Evolutionary conservation across 2,888 invertebrate species (phyloP), one percentile per base, ranked within the genome.

Genomic region (Drosophila fulvimacula): DNA sequence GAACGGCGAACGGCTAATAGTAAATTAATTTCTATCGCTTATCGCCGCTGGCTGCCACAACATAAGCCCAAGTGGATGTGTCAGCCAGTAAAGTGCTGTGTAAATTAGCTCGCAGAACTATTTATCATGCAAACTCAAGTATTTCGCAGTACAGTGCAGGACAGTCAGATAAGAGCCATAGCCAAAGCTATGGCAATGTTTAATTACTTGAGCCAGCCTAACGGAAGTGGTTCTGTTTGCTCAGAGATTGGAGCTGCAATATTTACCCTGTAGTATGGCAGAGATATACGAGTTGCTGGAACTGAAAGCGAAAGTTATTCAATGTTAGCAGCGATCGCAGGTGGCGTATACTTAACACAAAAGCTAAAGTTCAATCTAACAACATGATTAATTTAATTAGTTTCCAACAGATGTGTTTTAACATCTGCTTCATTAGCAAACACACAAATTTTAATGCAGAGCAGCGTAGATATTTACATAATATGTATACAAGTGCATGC

Each of bases 41-140:
- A 82, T 88, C 82, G 75, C 85, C 76, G 53, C 49, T 73, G 60
- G 63, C 77, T 78, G 69, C 73, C 59, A 75, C 56, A 67, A 71
- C 67, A 76, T 51, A 51, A 51, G 53, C 62, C 70, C 56, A 62
- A 66, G 57, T 79, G 82, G 48, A 79, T 86, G 84, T 82, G 82
- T 85, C 82, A 82, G 84, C 71, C 76, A 74, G 76, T 65, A 75
- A 83, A 83, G 88, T 87, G 85, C 88, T 89, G 86, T 85, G 88
- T 88, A 86, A 89, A 86, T 89, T 89, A 73, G 79, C 83, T 76
- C 51, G 73, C 75, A 71, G 64, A 67, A 77, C 83, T 86, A 81
- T 81, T 81, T 81, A 63, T 80, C 63, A 60, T 56, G 38, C 61
- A 74, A 74, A 67, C 79, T 57, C 65, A 67, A 56, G 73, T 76